Conservation (phyloP, 2,888 invertebrate species). For the Campaea margaritaria region DNA sequence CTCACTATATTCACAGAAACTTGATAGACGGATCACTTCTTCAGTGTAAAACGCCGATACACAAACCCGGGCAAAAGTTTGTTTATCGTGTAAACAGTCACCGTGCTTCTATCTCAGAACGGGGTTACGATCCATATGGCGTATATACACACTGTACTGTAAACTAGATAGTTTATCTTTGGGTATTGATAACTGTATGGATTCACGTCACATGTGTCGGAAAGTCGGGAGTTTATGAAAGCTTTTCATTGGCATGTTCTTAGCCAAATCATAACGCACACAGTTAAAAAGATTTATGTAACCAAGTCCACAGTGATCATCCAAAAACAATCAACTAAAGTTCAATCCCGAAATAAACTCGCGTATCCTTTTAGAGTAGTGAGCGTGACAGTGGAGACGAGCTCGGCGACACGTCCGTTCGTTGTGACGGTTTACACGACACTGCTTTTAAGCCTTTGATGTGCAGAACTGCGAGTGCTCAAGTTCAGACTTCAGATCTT, state of each 20-base stretch:
- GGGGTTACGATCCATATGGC: slow-evolving; percentile 60
- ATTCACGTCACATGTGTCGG: slow-evolving; percentile 38
- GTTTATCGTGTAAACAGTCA: slow-evolving; percentile 62
- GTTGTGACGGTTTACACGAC: slow-evolving; percentile 56
- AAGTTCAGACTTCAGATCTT: slow-evolving; percentile 29
- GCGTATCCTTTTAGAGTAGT: slow-evolving; percentile 62
- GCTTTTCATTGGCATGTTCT: slow-evolving; percentile 22
- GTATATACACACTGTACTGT: slow-evolving; percentile 25
- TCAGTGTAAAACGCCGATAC: slow-evolving; percentile 47
- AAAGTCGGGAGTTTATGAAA: slow-evolving; percentile 19
- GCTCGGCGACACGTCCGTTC: slow-evolving; percentile 60
- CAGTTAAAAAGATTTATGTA: slow-evolving; percentile 64
- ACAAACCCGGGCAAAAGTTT: slow-evolving; percentile 51
- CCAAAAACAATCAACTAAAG: slow-evolving; percentile 69
- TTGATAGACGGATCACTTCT: slow-evolving; percentile 38
- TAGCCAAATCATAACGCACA: slow-evolving; percentile 28
- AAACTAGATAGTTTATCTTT: slow-evolving; percentile 51
- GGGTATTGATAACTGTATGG: slow-evolving; percentile 44
- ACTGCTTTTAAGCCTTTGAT: slow-evolving; percentile 62
- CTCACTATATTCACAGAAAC: slow-evolving; percentile 47
- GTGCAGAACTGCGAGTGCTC: slow-evolving; percentile 34
- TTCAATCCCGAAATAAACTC: slow-evolving; percentile 70
- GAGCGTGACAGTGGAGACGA: slow-evolving; percentile 41
- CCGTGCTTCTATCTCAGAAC: slow-evolving; percentile 51
- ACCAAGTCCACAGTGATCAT: slow-evolving; percentile 60